Conservation (phyloP, 1,140 invertebrate species). For the Drosophila gunungcola region DNA sequence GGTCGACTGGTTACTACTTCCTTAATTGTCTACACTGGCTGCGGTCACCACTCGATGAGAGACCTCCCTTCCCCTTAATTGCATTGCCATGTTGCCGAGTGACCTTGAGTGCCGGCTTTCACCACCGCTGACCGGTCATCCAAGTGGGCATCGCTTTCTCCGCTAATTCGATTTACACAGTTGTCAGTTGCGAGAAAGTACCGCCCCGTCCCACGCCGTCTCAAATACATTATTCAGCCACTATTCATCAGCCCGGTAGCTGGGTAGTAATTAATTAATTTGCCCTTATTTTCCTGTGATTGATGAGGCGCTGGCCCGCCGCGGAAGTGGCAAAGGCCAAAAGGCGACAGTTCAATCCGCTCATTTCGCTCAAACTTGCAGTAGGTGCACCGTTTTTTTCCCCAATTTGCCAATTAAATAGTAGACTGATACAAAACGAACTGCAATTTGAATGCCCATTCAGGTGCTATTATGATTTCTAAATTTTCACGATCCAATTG, state of each 20-base stretch:
- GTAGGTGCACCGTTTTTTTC: background rate
- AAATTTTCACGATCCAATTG: too few species aligned
- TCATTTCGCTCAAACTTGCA: background rate
- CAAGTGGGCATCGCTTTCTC: slow-evolving; percentile 4
- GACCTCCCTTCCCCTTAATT: slow-evolving; percentile 8
- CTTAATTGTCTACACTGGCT: background rate
- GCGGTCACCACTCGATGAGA: background rate
- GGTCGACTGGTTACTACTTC: background rate
- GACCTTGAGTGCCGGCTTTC: background rate
- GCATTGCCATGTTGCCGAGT: slow-evolving; percentile 6
- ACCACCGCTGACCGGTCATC: background rate
- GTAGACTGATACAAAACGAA: background rate
- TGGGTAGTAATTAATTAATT: slow-evolving; percentile 36
- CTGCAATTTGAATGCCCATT: too few species aligned
- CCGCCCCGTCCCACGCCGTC: background rate
- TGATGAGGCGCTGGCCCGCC: slow-evolving; percentile 16
- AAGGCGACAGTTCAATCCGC: background rate
- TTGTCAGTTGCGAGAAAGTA: slow-evolving; percentile 4
- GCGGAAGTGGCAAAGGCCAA: slow-evolving; percentile 21
- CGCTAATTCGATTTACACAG: slow-evolving; percentile 42
- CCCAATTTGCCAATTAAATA: background rate
- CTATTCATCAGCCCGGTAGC: slow-evolving; percentile 18
- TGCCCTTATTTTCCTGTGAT: slow-evolving; percentile 5
- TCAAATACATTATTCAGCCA: slow-evolving; percentile 23
- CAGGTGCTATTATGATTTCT: too few species aligned